Evolutionary conservation across 2,113 vertebrate genomes (phyloP).

Genomic region (Pituophis catenifer): DNA sequence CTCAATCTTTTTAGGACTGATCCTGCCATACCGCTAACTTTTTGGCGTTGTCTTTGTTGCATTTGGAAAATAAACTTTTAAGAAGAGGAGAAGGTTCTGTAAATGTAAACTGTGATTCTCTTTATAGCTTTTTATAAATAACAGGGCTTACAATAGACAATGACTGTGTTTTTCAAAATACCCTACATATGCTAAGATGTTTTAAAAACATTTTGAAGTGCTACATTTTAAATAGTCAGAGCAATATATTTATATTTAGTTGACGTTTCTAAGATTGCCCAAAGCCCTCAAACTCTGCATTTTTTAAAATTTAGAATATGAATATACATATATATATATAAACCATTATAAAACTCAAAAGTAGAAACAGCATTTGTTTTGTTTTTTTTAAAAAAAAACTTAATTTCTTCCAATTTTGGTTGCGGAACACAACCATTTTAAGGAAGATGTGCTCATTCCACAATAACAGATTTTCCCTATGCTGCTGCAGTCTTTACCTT

Average conservation of each 20-base stretch:
- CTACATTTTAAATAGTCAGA: neutral
- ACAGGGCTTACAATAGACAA: fast-evolving
- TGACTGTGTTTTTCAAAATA: constrained; percentile 19
- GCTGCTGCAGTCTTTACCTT: neutral
- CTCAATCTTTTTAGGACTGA: neutral
- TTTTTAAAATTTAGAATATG: neutral
- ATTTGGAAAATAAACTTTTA: neutral
- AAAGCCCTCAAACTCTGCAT: neutral
- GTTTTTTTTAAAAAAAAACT: neutral
- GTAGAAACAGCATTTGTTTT: neutral
- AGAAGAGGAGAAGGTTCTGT: neutral
- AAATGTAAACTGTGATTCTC: neutral
- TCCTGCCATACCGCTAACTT: neutral
- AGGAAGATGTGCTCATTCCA: no score
- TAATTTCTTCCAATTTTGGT: neutral
- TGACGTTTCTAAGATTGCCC: neutral
- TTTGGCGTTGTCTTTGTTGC: neutral
- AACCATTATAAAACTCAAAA: neutral
- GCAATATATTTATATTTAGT: neutral
- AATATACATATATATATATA: no score
- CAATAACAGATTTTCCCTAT: neutral
- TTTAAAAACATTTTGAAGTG: constrained; percentile 9
- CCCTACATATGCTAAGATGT: neutral
- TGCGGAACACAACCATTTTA: neutral
- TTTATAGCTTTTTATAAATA: constrained; percentile 20